These are phyloP conservation scores for Papilio polytes DNA, from an alignment of 1,140 invertebrate species.

Conservation along the genomic window DNA sequence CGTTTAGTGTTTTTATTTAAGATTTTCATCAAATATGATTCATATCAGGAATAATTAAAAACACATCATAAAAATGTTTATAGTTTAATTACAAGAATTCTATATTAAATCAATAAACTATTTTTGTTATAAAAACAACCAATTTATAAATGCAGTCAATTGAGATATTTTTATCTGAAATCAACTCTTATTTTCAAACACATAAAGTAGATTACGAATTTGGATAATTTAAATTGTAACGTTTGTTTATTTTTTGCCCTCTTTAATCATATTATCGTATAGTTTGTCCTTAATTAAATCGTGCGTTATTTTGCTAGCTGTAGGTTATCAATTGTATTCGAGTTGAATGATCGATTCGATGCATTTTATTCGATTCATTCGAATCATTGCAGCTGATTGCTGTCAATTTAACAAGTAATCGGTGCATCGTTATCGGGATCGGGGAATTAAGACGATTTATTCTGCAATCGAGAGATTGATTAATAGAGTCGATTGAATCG, in stretches of 20 bases:
- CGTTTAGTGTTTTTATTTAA: too few species aligned
- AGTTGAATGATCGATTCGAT: slow-evolving; percentile 52
- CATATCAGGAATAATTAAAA: neutral
- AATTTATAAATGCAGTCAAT: neutral
- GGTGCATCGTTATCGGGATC: slow-evolving; percentile 42
- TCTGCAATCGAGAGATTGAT: slow-evolving; percentile 32
- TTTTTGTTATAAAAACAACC: slow-evolving; percentile 22
- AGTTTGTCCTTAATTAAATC: slow-evolving; percentile 45
- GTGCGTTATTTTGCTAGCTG: slow-evolving; percentile 43
- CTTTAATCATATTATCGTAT: slow-evolving; percentile 47
- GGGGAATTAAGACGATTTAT: slow-evolving; percentile 27
- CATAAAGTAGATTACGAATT: slow-evolving; percentile 27
- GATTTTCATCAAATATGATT: neutral
- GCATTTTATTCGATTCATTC: slow-evolving; percentile 38
- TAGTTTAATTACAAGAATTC: neutral
- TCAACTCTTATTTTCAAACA: slow-evolving; percentile 4
- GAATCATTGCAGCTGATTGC: slow-evolving; percentile 41
- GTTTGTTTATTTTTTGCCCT: slow-evolving; percentile 39
- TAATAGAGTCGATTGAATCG: slow-evolving; percentile 32
- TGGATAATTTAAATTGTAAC: slow-evolving; percentile 5
- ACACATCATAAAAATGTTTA: slow-evolving; percentile 12
- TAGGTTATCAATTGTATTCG: slow-evolving; percentile 52
- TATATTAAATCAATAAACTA: neutral
- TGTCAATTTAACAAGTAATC: slow-evolving; percentile 44
- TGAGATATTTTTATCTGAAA: neutral